These are phyloP conservation scores for Gorsachius magnificus DNA, from an alignment of 2,797 vertebrate genomes.

Conservation along the genomic window DNA sequence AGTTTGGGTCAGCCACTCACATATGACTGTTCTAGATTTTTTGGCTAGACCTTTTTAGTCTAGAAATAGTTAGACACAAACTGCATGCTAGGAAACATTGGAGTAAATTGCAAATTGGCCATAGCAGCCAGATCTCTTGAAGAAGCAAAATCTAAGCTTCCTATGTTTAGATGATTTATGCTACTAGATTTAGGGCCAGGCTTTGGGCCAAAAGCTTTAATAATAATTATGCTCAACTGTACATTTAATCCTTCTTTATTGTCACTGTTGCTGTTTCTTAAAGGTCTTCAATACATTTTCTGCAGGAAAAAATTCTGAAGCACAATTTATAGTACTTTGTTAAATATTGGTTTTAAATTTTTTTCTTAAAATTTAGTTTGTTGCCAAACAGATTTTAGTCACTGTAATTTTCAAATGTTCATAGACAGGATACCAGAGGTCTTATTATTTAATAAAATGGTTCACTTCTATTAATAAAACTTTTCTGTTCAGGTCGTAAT, in stretches of 20 bases:
- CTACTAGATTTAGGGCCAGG: not conserved
- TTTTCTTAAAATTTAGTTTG: not conserved
- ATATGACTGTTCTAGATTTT: fast-evolving
- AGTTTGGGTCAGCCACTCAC: not conserved
- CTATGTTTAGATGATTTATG: not conserved
- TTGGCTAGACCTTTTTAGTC: not conserved
- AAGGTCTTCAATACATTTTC: not conserved
- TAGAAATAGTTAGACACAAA: not conserved
- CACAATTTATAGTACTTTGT: not conserved
- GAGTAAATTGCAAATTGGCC: not conserved
- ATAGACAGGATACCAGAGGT: not conserved
- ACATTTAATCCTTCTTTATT: not conserved
- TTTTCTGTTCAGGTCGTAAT: not conserved
- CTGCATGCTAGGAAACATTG: not conserved
- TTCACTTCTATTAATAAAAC: not conserved
- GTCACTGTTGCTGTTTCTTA: not conserved
- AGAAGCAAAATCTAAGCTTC: not conserved
- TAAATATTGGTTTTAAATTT: not conserved
- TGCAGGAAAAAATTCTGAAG: not conserved
- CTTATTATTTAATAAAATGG: not conserved
- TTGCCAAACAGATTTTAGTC: not conserved
- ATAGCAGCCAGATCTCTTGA: not conserved
- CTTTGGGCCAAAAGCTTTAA: not conserved
- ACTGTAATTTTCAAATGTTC: not conserved
- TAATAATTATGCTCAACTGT: not conserved